Base-by-base conservation (phyloP, 2,888 invertebrate species). In the Lithophane socia region DNA sequence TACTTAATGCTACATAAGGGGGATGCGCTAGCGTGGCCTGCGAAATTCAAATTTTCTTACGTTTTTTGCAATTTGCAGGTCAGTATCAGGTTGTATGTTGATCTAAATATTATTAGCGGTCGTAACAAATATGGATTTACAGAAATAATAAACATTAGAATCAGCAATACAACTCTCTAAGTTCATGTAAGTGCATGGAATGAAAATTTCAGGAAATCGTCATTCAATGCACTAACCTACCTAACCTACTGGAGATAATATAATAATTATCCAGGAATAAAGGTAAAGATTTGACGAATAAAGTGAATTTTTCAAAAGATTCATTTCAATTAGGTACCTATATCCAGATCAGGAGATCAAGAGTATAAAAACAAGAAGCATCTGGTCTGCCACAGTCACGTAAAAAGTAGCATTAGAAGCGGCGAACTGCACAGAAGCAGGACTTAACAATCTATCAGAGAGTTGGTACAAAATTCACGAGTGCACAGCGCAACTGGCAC, bases 361-460 rank as follows among this genome's bases (percentile, higher is more conserved):
- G 52, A 24, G 29, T 61, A 71, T 18, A 68, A 76, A 73, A 60
- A 58, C 64, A 49, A 56, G 49, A 70, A 69, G 18, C 61, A 61
- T 67, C 49, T 37, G 44, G 49, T 75, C 54, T 37, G 42, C 49
- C 16, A 58, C 58, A 65, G 75, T 82, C 66, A 82, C 70, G 73
- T 82, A 84, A 86, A 82, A 85, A 86, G 56, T 66, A 79, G 56
- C 70, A 86, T 78, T 82, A 86, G 61, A 49, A 85, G 54, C 69
- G 37, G 83, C 69, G 86, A 78, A 78, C 83, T 74, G 64, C 66
- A 77, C 79, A 79, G 79, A 75, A 84, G 73, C 73, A 77, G 80
- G 77, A 85, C 80, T 79, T 82, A 85, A 87, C 88, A 88, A 87
- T 87, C 85, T 88, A 87, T 88, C 86, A 87, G 76, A 77, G 79